phyloP scores from a whole-genome alignment of 2,113 vertebrate genomes.

The Microcebus jonahi region DNA sequence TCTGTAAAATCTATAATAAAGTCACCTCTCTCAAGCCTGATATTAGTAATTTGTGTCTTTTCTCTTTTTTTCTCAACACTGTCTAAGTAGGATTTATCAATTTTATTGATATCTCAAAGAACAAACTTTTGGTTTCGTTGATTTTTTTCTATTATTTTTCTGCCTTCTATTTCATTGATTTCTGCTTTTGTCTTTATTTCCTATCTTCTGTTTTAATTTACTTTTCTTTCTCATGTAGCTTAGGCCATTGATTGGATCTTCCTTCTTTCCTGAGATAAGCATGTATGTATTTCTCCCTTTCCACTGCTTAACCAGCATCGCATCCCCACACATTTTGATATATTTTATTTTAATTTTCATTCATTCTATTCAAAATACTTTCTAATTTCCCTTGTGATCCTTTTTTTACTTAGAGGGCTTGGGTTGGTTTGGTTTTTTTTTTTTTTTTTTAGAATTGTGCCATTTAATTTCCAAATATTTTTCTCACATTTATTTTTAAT shows the following conservation, averaged over 20 bases:
- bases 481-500: not conserved
- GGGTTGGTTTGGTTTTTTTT: not conserved
- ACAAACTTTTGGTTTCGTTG: not conserved
- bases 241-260: not conserved
- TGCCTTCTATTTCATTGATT: not conserved
- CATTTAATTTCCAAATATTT: not conserved
- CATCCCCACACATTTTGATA: not conserved
- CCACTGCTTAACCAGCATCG: not conserved
- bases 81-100: not conserved
- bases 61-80: not conserved
- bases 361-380: not conserved
- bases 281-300: not conserved
- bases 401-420: not conserved
- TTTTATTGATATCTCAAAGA: constrained; percentile 36
- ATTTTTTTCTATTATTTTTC: not conserved
- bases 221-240: not conserved
- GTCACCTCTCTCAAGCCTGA: not conserved
- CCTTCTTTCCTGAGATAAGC: not conserved
- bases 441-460: not conserved
- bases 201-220: not conserved
- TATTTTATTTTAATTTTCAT: not conserved
- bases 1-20: not conserved
- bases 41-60: not conserved
- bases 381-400: not conserved
- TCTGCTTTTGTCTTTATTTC: not conserved